Evolutionary conservation across 2,113 vertebrate genomes (phyloP).

Genomic region (Phyllostomus hastatus): DNA sequence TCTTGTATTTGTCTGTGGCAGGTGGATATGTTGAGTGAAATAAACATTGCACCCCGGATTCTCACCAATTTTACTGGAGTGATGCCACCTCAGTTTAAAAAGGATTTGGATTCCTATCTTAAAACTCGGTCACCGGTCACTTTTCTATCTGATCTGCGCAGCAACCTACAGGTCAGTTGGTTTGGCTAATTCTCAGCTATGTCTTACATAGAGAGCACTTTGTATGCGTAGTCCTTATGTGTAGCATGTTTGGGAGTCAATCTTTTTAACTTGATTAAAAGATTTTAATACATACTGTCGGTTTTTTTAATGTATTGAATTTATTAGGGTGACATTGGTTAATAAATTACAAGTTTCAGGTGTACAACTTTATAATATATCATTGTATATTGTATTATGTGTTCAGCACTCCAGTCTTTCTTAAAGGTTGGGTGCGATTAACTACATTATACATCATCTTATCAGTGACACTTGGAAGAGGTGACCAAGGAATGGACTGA

Average conservation of each 20-base stretch:
- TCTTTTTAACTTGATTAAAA: background rate
- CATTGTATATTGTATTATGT: background rate
- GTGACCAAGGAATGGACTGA: background rate
- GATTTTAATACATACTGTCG: background rate
- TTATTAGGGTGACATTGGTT: background rate
- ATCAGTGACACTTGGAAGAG: background rate
- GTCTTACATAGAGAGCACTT: conserved; percentile 3
- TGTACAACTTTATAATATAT: background rate
- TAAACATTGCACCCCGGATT: conserved; percentile 98
- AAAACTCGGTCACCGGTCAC: conserved; percentile 98
- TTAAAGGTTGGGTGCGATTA: background rate
- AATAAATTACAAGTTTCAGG: background rate
- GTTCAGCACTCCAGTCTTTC: background rate
- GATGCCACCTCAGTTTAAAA: conserved; percentile 99
- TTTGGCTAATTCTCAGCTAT: background rate
- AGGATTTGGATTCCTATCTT: conserved; percentile 98
- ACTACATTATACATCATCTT: background rate
- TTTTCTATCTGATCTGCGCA: conserved; percentile 96
- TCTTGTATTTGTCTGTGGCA: conserved; percentile 71
- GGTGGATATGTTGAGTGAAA: conserved; percentile 99
- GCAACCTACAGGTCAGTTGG: conserved; percentile 93
- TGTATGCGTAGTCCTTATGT: background rate
- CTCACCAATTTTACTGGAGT: conserved; percentile 99
- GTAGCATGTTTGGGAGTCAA: background rate
- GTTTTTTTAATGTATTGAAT: background rate